Evolutionary conservation across 2,797 vertebrate species (phyloP).

Genomic region (Botia almorhae): DNA sequence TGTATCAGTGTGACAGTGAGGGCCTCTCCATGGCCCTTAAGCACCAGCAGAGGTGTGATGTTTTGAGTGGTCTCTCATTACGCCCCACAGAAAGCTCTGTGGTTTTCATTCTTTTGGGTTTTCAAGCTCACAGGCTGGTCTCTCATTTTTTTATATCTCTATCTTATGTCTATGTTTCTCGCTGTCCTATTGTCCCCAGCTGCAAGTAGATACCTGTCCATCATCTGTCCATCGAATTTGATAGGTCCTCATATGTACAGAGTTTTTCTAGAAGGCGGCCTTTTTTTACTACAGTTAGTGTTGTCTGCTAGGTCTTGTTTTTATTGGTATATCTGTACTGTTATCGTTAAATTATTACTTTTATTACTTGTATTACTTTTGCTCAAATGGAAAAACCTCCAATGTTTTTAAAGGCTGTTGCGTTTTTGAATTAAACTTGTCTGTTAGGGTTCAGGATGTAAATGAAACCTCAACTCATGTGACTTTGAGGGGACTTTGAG

Average conservation of each 20-base stretch:
- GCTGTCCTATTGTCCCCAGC: slow-evolving; percentile 63
- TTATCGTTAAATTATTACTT: too few relatives aligned
- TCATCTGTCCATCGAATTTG: slow-evolving; percentile 54
- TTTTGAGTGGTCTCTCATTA: slow-evolving; percentile 69
- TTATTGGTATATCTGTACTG: too few relatives aligned
- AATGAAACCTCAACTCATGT: too few relatives aligned
- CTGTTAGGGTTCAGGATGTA: too few relatives aligned
- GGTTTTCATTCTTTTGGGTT: slow-evolving; percentile 63
- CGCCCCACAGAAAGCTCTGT: slow-evolving; percentile 65
- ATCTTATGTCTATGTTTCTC: slow-evolving; percentile 26
- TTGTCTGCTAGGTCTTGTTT: not conserved
- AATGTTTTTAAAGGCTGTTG: too few relatives aligned
- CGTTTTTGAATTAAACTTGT: too few relatives aligned
- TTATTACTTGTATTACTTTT: not conserved
- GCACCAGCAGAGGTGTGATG: slow-evolving; percentile 55
- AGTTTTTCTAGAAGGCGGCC: not conserved
- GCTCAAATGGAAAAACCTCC: not conserved
- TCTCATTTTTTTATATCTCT: slow-evolving; percentile 46
- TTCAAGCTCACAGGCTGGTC: slow-evolving; percentile 57
- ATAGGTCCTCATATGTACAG: slow-evolving; percentile 31
- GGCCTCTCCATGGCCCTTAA: slow-evolving; percentile 58
- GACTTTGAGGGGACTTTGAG: too few relatives aligned
- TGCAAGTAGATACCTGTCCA: slow-evolving; percentile 67
- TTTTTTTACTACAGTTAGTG: not conserved
- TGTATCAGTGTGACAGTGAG: slow-evolving; percentile 63